Conservation (phyloP, 2,888 invertebrate species). For the Acrocera orbiculus region DNA sequence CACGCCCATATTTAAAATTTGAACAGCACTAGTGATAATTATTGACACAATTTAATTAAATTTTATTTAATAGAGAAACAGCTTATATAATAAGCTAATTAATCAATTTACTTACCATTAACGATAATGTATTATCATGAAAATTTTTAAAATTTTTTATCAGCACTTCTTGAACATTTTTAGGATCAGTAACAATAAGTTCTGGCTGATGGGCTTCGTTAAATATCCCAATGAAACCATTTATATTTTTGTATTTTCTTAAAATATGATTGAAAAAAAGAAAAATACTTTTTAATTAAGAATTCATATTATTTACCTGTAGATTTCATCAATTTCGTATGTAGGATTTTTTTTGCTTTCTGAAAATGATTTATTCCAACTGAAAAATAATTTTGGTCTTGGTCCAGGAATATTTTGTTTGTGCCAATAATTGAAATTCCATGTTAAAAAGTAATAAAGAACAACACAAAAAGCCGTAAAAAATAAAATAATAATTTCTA, state of each 20-base stretch:
- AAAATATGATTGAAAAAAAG: background rate
- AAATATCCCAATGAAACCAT: slow-evolving; percentile 30
- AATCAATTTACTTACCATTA: too few species aligned
- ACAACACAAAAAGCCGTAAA: too few species aligned
- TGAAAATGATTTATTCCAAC: slow-evolving; percentile 22
- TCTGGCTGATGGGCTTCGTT: slow-evolving; percentile 21
- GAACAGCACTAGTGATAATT: too few species aligned
- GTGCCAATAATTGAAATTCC: slow-evolving; percentile 28
- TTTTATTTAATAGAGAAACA: too few species aligned
- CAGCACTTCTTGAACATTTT: slow-evolving; percentile 23
- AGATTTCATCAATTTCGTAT: slow-evolving; percentile 26
- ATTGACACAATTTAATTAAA: too few species aligned
- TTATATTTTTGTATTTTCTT: slow-evolving; percentile 9
- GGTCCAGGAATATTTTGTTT: slow-evolving; percentile 25
- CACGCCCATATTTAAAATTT: too few species aligned
- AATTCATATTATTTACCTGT: slow-evolving; percentile 18
- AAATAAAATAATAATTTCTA: too few species aligned
- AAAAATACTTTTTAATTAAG: too few species aligned
- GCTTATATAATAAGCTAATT: too few species aligned
- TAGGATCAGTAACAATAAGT: slow-evolving; percentile 25
- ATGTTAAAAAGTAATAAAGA: slow-evolving; percentile 19
- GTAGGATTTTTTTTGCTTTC: slow-evolving; percentile 18
- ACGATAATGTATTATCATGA: slow-evolving; percentile 25
- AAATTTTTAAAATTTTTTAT: slow-evolving; percentile 30
- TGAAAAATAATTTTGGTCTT: slow-evolving; percentile 21